These are phyloP conservation scores for Diaperis boleti DNA, from an alignment of 2,888 invertebrate genomes.

Conservation along the genomic window DNA sequence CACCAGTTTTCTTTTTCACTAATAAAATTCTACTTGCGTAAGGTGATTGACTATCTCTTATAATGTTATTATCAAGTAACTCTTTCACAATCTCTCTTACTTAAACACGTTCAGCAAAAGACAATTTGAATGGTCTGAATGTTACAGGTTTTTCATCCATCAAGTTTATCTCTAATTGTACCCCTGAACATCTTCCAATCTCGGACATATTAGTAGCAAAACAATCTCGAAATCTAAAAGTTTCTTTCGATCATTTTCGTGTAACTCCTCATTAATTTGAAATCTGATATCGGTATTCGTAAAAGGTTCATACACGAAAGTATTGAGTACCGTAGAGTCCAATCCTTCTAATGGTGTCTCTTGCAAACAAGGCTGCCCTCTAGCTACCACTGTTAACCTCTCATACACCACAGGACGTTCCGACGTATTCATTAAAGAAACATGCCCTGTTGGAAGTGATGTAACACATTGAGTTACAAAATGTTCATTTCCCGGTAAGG, in stretches of 20 bases:
- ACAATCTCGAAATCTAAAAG: slow-evolving; percentile 34
- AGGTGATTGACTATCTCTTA: slow-evolving; percentile 53
- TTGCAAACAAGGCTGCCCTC: neutral
- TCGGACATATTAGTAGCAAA: slow-evolving; percentile 30
- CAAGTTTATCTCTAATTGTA: slow-evolving; percentile 31
- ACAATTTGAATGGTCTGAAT: slow-evolving; percentile 42
- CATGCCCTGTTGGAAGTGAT: neutral
- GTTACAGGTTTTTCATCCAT: slow-evolving; percentile 41
- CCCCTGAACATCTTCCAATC: slow-evolving; percentile 16
- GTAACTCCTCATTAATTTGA: neutral
- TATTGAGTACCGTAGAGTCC: neutral
- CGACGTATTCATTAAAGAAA: neutral
- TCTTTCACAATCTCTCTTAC: slow-evolving; percentile 46
- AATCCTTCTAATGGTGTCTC: neutral
- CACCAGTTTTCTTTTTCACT: too few species aligned
- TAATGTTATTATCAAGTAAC: slow-evolving; percentile 45
- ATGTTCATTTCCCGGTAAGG: slow-evolving; percentile 3
- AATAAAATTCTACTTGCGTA: too few species aligned
- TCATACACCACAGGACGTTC: neutral
- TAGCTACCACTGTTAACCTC: neutral
- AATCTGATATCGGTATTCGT: neutral
- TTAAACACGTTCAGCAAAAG: slow-evolving; percentile 41
- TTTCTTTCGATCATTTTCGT: neutral
- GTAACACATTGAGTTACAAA: neutral
- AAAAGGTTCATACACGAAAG: too few species aligned